These are phyloP conservation scores for Sarcophaga bullata DNA, from an alignment of 1,140 invertebrate genomes.

Conservation along the genomic window DNA sequence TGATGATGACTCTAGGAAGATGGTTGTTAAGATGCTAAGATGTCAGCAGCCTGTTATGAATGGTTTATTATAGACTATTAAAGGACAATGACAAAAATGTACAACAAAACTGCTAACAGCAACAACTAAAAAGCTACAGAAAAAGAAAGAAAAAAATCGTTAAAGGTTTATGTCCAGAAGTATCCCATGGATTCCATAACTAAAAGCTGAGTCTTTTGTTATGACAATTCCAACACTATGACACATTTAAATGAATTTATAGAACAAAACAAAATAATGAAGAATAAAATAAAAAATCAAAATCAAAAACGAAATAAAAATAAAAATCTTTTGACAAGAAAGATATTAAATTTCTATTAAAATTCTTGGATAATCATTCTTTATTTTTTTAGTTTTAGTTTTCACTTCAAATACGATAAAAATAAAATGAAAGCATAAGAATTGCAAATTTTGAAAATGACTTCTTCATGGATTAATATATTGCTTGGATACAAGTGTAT, in stretches of 20 bases:
- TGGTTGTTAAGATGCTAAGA: slow-evolving; percentile 24
- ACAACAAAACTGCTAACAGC: not conserved
- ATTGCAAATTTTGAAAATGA: too few species aligned
- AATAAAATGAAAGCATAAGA: too few species aligned
- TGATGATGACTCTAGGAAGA: not conserved
- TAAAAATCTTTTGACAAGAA: slow-evolving; percentile 25
- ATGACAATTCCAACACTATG: slow-evolving; percentile 1
- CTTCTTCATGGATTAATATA: too few species aligned
- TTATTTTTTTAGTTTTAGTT: not conserved
- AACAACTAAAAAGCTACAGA: not conserved
- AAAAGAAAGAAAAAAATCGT: not conserved
- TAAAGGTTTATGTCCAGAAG: not conserved
- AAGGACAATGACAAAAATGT: slow-evolving; percentile 17
- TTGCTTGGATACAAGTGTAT: too few species aligned
- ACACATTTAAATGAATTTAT: not conserved
- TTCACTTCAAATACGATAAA: not conserved
- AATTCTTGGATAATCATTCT: not conserved
- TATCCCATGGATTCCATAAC: slow-evolving; percentile 1
- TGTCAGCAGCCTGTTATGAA: slow-evolving; percentile 32
- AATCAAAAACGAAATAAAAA: not conserved
- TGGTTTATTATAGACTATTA: slow-evolving; percentile 40
- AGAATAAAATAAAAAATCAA: too few species aligned
- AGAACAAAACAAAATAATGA: not conserved
- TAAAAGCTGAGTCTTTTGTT: slow-evolving; percentile 5
- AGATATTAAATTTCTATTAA: slow-evolving; percentile 32